Evolutionary conservation across 2,797 vertebrate species (phyloP).

Genomic region (Cossypha niveicapilla): DNA sequence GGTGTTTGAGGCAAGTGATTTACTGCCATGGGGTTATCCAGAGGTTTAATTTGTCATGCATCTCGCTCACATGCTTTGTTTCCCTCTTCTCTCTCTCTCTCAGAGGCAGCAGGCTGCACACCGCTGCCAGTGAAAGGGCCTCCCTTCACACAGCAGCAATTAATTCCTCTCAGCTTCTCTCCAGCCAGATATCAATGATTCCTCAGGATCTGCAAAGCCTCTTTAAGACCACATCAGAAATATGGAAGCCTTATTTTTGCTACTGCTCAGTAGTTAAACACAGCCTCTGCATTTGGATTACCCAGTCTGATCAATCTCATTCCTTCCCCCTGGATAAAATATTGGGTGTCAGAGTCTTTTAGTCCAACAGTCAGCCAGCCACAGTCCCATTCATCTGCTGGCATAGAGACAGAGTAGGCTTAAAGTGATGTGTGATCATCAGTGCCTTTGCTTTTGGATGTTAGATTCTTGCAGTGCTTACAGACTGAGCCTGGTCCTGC

Average conservation of each 20-base stretch:
- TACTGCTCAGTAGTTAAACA: constrained; percentile 26
- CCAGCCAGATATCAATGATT: background rate
- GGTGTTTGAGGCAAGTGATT: constrained; percentile 34
- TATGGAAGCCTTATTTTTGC: constrained; percentile 2
- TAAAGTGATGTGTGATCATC: background rate
- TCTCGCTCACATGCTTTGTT: background rate
- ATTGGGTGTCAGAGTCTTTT: constrained; percentile 10
- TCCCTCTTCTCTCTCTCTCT: background rate
- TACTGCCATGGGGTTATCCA: constrained; percentile 13
- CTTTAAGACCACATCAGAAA: constrained; percentile 13
- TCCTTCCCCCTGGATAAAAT: constrained; percentile 28
- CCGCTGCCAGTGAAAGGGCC: background rate
- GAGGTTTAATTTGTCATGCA: constrained; percentile 27
- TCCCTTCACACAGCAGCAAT: background rate
- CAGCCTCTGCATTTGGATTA: constrained; percentile 36
- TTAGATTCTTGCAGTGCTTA: background rate
- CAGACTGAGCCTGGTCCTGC: background rate
- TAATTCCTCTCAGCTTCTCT: constrained; percentile 16
- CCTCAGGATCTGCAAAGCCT: constrained; percentile 34
- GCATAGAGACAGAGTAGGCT: background rate
- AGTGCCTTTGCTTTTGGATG: background rate
- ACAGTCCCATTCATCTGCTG: constrained; percentile 23
- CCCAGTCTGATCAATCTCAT: background rate
- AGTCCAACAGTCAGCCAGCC: constrained; percentile 34
- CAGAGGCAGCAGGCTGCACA: background rate